Percentiles rank a stretch among this genome's conserved stretches.
These are phyloP conservation scores for Adelges cooleyi DNA, from an alignment of 1,140 invertebrate species.

Conservation along the genomic window DNA sequence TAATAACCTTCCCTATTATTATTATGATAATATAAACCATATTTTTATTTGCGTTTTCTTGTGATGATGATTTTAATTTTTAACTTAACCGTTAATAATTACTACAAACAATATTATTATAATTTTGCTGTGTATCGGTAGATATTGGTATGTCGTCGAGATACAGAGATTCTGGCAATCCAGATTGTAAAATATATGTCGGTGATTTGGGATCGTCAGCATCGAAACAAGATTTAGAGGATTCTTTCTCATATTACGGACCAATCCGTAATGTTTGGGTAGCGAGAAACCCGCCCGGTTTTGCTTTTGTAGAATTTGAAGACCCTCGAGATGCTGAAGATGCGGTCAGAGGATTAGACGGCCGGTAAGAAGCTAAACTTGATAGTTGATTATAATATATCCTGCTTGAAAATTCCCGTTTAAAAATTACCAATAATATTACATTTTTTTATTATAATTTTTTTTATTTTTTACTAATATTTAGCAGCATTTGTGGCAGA, in stretches of 20 bases:
- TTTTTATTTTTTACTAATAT: slow-evolving; percentile 16
- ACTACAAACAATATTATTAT: too few relatives aligned
- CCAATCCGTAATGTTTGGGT: slow-evolving; percentile 89
- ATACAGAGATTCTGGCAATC: slow-evolving; percentile 35
- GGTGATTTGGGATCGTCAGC: slow-evolving; percentile 74
- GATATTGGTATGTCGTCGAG: slow-evolving; percentile 31
- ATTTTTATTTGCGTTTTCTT: too few relatives aligned
- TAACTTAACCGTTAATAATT: too few relatives aligned
- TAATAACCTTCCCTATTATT: too few relatives aligned
- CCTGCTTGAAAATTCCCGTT: not conserved
- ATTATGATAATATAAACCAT: too few relatives aligned
- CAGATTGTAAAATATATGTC: slow-evolving; percentile 93
- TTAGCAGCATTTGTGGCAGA: slow-evolving; percentile 70
- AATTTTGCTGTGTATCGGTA: too few relatives aligned
- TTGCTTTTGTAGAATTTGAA: slow-evolving; percentile 95
- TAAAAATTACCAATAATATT: not conserved
- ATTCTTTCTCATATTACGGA: slow-evolving; percentile 90
- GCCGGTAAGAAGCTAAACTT: slow-evolving; percentile 45
- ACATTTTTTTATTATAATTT: not conserved
- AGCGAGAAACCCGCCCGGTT: slow-evolving; percentile 81
- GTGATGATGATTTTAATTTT: too few relatives aligned
- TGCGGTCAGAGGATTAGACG: slow-evolving; percentile 65
- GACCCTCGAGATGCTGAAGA: slow-evolving; percentile 82
- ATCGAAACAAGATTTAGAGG: slow-evolving; percentile 82
- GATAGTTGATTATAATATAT: not conserved